Conservation (phyloP, 2,113 vertebrate genomes). For the Gasterosteus aculeatus region DNA sequence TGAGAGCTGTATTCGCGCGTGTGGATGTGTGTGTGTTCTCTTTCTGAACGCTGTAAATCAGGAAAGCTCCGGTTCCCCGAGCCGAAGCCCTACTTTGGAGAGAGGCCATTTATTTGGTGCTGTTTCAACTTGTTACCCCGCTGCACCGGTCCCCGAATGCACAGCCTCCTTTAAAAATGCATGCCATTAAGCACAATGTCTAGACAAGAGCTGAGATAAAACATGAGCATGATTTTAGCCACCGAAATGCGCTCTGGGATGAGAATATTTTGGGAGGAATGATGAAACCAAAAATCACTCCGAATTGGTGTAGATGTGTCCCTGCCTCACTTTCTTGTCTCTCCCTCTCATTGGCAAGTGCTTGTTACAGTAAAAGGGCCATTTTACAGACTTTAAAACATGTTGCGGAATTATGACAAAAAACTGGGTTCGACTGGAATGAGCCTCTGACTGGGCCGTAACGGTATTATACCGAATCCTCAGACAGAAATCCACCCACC, state of each 20-base stretch:
- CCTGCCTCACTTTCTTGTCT: neutral
- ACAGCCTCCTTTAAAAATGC: constrained; percentile 58
- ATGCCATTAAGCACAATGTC: constrained; percentile 45
- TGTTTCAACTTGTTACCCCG: constrained; percentile 58
- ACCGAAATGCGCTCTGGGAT: constrained; percentile 10
- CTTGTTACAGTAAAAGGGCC: constrained; percentile 1
- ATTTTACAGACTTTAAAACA: constrained; percentile 9
- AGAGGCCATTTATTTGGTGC: constrained; percentile 46
- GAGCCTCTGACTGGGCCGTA: neutral
- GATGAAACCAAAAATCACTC: constrained; percentile 4
- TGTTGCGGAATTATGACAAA: constrained; percentile 2
- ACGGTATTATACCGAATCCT: constrained; percentile 9
- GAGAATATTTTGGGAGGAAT: constrained; percentile 17
- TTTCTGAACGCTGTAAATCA: constrained; percentile 63
- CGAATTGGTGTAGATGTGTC: constrained; percentile 15
- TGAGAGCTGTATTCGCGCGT: neutral
- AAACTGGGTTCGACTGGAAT: neutral
- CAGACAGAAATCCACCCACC: constrained; percentile 1
- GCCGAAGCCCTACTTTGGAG: constrained; percentile 48
- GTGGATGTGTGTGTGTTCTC: constrained; percentile 30
- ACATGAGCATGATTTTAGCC: constrained; percentile 9
- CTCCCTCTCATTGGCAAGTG: constrained; percentile 19
- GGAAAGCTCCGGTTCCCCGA: constrained; percentile 48
- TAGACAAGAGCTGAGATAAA: constrained; percentile 40
- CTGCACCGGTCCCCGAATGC: constrained; percentile 38